Conservation (phyloP, 2,797 vertebrate species). For the Crypturellus tataupa region DNA sequence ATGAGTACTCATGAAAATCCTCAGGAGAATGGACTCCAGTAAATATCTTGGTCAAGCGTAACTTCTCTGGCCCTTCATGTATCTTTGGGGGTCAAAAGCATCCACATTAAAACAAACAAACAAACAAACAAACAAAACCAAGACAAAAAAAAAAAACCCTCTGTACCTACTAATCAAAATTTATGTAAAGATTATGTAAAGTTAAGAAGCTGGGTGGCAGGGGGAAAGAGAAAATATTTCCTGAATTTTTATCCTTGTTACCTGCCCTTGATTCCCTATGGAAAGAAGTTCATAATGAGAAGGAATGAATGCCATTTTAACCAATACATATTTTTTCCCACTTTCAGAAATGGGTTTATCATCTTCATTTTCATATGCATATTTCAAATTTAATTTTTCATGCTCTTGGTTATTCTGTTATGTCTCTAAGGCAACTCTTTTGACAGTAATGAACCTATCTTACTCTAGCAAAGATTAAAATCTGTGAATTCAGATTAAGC, state of each 20-base stretch:
- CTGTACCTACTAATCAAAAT: background rate
- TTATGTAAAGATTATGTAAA: background rate
- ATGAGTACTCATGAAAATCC: background rate
- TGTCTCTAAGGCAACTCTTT: background rate
- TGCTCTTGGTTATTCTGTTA: background rate
- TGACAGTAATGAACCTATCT: background rate
- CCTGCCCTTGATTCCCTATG: background rate
- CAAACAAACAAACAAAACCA: background rate
- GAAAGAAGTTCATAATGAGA: background rate
- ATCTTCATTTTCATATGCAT: background rate
- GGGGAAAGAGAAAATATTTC: fast-evolving
- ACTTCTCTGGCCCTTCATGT: background rate
- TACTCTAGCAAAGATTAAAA: background rate
- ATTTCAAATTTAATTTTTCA: background rate
- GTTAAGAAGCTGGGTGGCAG: background rate
- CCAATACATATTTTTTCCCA: background rate
- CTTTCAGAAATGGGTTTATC: background rate
- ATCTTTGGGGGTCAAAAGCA: background rate
- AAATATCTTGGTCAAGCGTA: background rate
- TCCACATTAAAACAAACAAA: background rate
- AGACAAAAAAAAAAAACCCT: background rate
- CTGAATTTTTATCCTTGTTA: background rate
- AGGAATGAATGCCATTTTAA: background rate
- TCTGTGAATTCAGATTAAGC: constrained; percentile 3
- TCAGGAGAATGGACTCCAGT: background rate